A percentile compares a stretch with the other conserved stretches of the same genome.
Conservation (phyloP, 1,140 invertebrate species). For the Solen grandis region DNA sequence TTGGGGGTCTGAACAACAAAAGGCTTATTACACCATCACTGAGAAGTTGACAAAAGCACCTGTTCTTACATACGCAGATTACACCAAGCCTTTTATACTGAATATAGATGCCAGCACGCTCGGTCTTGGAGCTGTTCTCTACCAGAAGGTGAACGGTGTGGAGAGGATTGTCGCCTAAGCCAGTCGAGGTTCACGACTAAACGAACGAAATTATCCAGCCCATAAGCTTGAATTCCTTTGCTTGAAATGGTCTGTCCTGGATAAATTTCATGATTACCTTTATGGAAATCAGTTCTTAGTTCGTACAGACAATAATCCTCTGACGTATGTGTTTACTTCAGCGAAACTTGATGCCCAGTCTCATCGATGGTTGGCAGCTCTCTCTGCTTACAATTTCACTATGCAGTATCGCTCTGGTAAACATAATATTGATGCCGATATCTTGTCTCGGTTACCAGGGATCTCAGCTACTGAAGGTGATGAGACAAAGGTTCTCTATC, state of each 20-base stretch:
- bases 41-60: slow-evolving; percentile 28
- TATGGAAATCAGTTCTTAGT: slow-evolving; percentile 43
- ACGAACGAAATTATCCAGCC: slow-evolving; percentile 35
- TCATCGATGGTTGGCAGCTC: slow-evolving; percentile 1
- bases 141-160: slow-evolving; percentile 35
- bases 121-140: slow-evolving; percentile 29
- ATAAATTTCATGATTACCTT: slow-evolving; percentile 52
- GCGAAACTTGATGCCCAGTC: slow-evolving; percentile 1
- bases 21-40: slow-evolving; percentile 55
- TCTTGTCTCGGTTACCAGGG: too few species aligned
- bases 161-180: slow-evolving; percentile 54
- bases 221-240: slow-evolving; percentile 17
- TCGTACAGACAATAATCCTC: slow-evolving; percentile 48
- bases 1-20: slow-evolving; percentile 23
- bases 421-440: slow-evolving; percentile 39
- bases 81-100: slow-evolving; percentile 47
- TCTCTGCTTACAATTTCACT: slow-evolving; percentile 34
- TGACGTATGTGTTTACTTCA: slow-evolving; percentile 21
- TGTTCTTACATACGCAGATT: slow-evolving; percentile 56
- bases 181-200: slow-evolving; percentile 12
- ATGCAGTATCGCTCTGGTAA: slow-evolving; percentile 29
- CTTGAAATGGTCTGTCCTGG: slow-evolving; percentile 21
- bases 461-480: too few species aligned
- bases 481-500: too few species aligned
- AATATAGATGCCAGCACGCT: slow-evolving; percentile 57